Percentiles rank a stretch among this genome's conserved stretches.
Evolutionary conservation across 2,797 vertebrate genomes (phyloP).

Genomic region (Danio albolineatus): DNA sequence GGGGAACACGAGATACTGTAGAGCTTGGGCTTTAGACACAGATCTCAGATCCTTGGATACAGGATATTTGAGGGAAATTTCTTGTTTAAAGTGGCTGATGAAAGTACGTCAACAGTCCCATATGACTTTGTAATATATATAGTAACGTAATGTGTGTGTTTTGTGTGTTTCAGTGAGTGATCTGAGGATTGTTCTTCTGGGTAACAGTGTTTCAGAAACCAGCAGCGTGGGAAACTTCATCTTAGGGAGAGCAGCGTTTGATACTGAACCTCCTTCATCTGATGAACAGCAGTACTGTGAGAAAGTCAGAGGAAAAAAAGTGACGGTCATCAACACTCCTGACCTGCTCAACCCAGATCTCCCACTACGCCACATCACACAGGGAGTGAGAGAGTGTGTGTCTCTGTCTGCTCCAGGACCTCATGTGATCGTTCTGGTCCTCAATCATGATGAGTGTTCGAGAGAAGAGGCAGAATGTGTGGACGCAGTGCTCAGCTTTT

Average conservation of each 20-base stretch:
- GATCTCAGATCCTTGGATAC: too few species aligned
- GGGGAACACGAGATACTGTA: too few species aligned
- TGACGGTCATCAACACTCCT: conserved; percentile 7
- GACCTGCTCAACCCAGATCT: background rate
- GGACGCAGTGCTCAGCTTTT: background rate
- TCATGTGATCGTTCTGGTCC: conserved; percentile 17
- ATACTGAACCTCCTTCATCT: background rate
- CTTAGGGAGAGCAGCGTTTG: conserved; percentile 15
- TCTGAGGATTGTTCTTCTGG: conserved; percentile 19
- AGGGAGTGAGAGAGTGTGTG: conserved; percentile 11
- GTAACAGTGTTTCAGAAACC: conserved; percentile 3
- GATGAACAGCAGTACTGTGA: background rate
- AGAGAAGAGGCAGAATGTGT: background rate
- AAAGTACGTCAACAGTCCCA: background rate
- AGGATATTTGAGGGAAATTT: too few species aligned
- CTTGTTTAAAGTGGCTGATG: too few species aligned
- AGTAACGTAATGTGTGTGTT: background rate
- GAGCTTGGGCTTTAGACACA: too few species aligned
- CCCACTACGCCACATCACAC: background rate
- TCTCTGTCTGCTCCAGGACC: conserved; percentile 10
- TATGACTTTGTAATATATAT: background rate
- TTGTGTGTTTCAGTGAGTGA: conserved; percentile 19
- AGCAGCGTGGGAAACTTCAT: conserved; percentile 25
- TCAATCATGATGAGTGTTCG: background rate
- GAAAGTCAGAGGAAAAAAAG: background rate